A percentile compares a stretch with the other conserved stretches of the same genome.
phyloP scores from a whole-genome alignment of 2,888 invertebrate species.

The Brachynemurus nebulosus region DNA sequence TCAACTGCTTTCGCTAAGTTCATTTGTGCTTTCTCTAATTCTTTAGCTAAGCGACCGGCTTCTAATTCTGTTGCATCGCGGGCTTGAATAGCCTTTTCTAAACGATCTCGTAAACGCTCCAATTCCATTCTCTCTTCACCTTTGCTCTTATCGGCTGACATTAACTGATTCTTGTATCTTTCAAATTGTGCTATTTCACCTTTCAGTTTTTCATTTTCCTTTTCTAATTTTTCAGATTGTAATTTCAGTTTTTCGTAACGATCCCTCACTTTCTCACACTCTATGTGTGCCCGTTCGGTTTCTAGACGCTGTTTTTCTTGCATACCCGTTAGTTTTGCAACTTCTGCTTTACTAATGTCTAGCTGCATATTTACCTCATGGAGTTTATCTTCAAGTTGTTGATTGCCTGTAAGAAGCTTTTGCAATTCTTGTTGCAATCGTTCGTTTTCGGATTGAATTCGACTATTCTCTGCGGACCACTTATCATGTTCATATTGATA shows the following conservation, averaged over 20 bases:
- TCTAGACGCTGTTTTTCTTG: conserved; percentile 72
- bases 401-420: conserved; percentile 44
- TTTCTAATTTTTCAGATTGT: conserved; percentile 53
- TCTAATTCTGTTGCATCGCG: conserved; percentile 76
- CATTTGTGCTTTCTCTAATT: conserved; percentile 73
- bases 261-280: conserved; percentile 78
- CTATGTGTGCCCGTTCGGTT: conserved; percentile 72
- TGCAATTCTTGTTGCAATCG: conserved; percentile 60
- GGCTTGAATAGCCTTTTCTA: conserved; percentile 71
- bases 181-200: conserved; percentile 51
- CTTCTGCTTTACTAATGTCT: conserved; percentile 65
- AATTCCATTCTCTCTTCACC: conserved; percentile 63
- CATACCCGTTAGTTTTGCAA: conserved; percentile 53
- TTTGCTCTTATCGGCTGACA: conserved; percentile 48
- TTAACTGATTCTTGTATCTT: conserved; percentile 41
- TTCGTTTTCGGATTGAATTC: conserved; percentile 49
- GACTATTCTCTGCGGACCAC: conserved; percentile 41
- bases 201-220: conserved; percentile 64
- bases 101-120: conserved; percentile 70
- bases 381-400: conserved; percentile 57
- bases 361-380: conserved; percentile 72
- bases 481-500: conserved; percentile 62
- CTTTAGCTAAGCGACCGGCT: conserved; percentile 69
- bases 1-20: conserved; percentile 74
- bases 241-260: conserved; percentile 71